Evolutionary conservation across 1,140 invertebrate genomes (phyloP), one percentile per base, ranked within the genome.

Genomic region (Drosophila leontia): DNA sequence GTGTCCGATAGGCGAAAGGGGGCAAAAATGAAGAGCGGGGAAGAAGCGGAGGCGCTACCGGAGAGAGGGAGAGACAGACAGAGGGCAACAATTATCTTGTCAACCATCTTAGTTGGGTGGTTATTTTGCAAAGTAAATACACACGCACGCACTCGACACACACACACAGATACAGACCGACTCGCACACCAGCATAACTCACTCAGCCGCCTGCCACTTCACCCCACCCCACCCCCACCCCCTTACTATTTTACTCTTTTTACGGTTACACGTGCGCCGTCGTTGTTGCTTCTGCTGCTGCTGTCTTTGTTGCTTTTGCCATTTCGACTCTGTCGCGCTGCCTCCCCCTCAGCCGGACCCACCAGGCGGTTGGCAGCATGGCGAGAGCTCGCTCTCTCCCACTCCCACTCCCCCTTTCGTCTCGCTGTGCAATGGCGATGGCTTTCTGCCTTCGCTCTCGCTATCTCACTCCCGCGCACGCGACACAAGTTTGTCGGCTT

Each of bases 231-330:
- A 23, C 23, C 23, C 23, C 23, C 23, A 23, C 23, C 50, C 50
- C 78, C 59, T 61, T 84, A 86, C 75, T 70, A 70, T 72, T 69
- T 80, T 70, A 83, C 83, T 83, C 83, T 88, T 87, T 87, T 87
- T 88, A 88, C 80, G 80, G 77, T 84, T 90, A 88, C 84, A 88
- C 84, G 84, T 88, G 84, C 80, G 83, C 78, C 72, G 75, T 65
- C 74, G 62, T 78, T 67, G 69, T 59, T 71, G 80, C 56, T 42
- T 7, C 32, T 70, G 69, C 50, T 70, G 63, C 55, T 34, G 53
- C 53, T 19, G 48, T 63, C 47, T 23, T 32, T 44, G 50, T 53
- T 57, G 44, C 34, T 17, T 50, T 51, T 32, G 48, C 48, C 26
- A n/a, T 17, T 37, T 51, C 44, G 17, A 35, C 59, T 51, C 34